Conservation (phyloP, 2,888 invertebrate species). For the Himalopsyche tibetana region DNA sequence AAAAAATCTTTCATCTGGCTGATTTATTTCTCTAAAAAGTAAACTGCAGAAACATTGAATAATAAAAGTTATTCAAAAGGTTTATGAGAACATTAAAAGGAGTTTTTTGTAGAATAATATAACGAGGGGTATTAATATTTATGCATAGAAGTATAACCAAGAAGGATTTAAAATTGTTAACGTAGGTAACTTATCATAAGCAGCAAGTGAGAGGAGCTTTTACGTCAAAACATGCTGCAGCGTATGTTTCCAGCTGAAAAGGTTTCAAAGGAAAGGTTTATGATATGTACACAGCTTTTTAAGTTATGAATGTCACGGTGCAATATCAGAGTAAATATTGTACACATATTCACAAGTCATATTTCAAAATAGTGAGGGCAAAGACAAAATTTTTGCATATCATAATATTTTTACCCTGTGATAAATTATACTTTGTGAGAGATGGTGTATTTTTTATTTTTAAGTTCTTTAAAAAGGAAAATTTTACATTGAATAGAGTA, state of each 20-base stretch:
- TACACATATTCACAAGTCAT: conserved; percentile 25
- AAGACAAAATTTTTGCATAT: neutral
- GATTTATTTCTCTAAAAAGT: too few species aligned
- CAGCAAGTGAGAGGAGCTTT: neutral
- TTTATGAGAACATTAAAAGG: too few species aligned
- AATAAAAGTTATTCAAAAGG: too few species aligned
- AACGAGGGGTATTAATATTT: neutral
- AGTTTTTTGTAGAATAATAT: too few species aligned
- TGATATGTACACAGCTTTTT: conserved; percentile 26
- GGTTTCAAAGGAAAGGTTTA: conserved; percentile 29
- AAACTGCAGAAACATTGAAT: too few species aligned
- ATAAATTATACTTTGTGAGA: too few species aligned
- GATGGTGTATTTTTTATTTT: too few species aligned
- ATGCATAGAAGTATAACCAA: neutral
- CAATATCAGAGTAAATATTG: neutral
- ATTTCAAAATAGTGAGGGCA: neutral
- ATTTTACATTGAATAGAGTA: too few species aligned
- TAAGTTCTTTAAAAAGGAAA: too few species aligned
- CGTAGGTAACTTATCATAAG: neutral
- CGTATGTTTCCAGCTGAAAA: conserved; percentile 25
- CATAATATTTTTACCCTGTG: neutral
- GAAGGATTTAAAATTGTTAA: neutral
- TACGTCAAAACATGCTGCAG: conserved; percentile 23
- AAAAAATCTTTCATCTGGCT: too few species aligned
- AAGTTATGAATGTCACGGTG: conserved; percentile 4